Base-by-base conservation (phyloP, 2,888 invertebrate species). In the Ypsolopha scabrella region DNA sequence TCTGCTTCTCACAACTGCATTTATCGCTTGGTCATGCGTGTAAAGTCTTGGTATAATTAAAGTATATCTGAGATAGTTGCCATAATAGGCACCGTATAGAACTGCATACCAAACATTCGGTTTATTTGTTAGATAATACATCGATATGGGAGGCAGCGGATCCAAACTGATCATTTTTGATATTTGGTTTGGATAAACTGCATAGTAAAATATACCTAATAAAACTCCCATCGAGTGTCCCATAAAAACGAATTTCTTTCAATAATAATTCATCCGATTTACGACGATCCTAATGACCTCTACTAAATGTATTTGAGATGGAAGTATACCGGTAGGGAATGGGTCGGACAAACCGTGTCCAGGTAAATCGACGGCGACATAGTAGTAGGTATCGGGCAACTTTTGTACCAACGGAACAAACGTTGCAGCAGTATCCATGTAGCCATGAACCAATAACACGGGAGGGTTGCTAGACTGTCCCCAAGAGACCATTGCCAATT, bases 281-380 rank as follows among this genome's bases (percentile, higher is more conserved):
- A 72, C 70, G 0, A 72, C 55, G n/a, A 54, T 13, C 8, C 59
- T 54, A 0, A 67, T 37, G 3, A 58, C 55, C 14, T 58, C 57
- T 10, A 63, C 53, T 1, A 59, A 58, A 24, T 61, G 58, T 10
- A 52, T 54, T 0, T 57, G 52, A 11, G 54, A 52, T 44, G 67
- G 52, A 8, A 64, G 48, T 0, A 56, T 52, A 0, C 73, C 75
- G 9, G 63, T 56, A 0, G 87, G 87, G 50, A 83, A 86, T 9
- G 83, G 78, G 34, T 86, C 82, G 0, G 90, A 90, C 54, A 74
- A 78, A 1, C 90, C 90, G 62, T 87, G 90, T 1, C 91, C 88
- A 13, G 90, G 90, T 51, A 89, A 64, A 59, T 90, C 90, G 11
- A 75, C 55, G 6, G 60, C 66, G 1, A 74, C 68, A 51, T 71